phyloP scores from a whole-genome alignment of 2,888 invertebrate genomes.

The Callosobruchus maculatus region DNA sequence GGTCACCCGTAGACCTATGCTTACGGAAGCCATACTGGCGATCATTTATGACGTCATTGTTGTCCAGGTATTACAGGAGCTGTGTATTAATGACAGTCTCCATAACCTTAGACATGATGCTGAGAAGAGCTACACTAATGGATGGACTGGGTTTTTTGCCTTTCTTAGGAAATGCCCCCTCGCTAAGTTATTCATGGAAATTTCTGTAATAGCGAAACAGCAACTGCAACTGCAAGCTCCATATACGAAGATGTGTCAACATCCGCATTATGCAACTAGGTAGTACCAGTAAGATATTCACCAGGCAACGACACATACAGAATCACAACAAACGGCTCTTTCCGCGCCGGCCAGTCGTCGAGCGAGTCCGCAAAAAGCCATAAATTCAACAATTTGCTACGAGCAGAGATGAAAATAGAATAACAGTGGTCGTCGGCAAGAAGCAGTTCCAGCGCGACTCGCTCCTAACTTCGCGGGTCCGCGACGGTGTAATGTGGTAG shows the following conservation, averaged over 20 bases:
- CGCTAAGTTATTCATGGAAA: neutral
- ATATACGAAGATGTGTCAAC: neutral
- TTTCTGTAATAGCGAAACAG: neutral
- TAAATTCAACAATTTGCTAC: conserved; percentile 27
- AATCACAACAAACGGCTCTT: neutral
- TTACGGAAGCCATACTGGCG: too few relatives aligned
- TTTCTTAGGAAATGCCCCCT: too few relatives aligned
- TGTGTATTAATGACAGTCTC: too few relatives aligned
- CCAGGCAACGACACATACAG: neutral
- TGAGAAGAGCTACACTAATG: too few relatives aligned
- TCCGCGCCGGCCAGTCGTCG: neutral
- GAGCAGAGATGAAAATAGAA: conserved; percentile 17
- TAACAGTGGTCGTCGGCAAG: conserved; percentile 14
- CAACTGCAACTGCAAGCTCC: too few relatives aligned
- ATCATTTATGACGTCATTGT: too few relatives aligned
- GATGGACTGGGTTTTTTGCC: too few relatives aligned
- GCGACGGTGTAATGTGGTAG: conserved; percentile 32
- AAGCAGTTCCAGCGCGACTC: neutral
- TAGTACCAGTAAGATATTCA: neutral
- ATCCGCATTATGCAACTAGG: neutral
- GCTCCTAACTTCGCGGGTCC: neutral
- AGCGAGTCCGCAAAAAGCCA: conserved; percentile 7
- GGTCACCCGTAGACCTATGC: too few relatives aligned
- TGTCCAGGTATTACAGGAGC: too few relatives aligned
- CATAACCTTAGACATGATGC: too few relatives aligned